These are phyloP conservation scores for Ennomos quercinarius DNA, from an alignment of 2,888 invertebrate genomes.

Conservation along the genomic window DNA sequence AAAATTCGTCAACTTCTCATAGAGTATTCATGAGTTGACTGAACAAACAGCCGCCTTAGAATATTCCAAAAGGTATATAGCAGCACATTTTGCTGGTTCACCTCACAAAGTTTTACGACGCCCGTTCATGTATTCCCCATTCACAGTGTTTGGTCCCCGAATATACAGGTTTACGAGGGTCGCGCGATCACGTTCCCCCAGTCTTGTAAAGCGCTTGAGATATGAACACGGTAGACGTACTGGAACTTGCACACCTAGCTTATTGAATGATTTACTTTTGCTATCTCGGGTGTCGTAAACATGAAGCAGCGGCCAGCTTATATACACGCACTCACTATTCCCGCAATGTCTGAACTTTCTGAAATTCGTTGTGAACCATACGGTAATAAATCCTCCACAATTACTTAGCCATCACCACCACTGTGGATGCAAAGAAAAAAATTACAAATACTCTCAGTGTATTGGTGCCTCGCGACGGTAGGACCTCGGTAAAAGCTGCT, in stretches of 20 bases:
- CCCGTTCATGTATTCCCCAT: constrained; percentile 31
- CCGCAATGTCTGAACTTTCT: too few relatives aligned
- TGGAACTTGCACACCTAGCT: constrained; percentile 13
- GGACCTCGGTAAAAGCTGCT: too few relatives aligned
- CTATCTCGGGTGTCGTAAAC: constrained; percentile 15
- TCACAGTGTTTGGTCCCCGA: constrained; percentile 26
- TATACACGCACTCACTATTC: too few relatives aligned
- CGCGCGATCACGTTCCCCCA: constrained; percentile 21
- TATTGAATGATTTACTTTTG: constrained; percentile 7
- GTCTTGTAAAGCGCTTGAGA: constrained; percentile 19
- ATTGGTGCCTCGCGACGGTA: too few relatives aligned
- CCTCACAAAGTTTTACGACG: constrained; percentile 29
- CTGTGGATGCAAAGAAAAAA: too few relatives aligned
- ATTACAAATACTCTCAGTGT: too few relatives aligned
- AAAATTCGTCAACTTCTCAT: constrained; percentile 19
- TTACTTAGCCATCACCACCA: too few relatives aligned
- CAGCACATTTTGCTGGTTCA: constrained; percentile 29
- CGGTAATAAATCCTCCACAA: too few relatives aligned
- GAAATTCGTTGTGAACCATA: too few relatives aligned
- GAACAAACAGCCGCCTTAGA: constrained; percentile 26
- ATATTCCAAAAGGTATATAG: constrained; percentile 25
- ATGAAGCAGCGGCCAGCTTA: neutral
- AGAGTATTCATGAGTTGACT: constrained; percentile 30
- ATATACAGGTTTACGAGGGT: constrained; percentile 29
- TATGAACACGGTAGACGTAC: constrained; percentile 10